Conservation (phyloP, 1,140 invertebrate genomes). For the Pectinophora gossypiella region DNA sequence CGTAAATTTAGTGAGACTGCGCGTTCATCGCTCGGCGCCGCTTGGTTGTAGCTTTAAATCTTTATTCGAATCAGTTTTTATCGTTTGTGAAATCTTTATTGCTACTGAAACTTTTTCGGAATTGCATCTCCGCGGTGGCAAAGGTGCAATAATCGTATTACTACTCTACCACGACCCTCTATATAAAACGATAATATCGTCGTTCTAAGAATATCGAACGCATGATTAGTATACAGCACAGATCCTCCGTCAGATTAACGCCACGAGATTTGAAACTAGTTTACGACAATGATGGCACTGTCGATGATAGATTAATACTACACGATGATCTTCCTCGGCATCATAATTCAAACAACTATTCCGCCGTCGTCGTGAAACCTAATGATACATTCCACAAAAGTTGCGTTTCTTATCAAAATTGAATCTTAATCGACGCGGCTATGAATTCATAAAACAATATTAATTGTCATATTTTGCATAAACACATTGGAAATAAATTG, state of each 20-base stretch:
- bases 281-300: conserved; percentile 4
- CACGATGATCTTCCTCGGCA: conserved; percentile 8
- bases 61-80: too few species aligned
- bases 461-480: conserved; percentile 61
- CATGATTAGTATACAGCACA: background rate
- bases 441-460: conserved; percentile 59
- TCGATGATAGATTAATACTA: conserved; percentile 2
- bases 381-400: conserved; percentile 47
- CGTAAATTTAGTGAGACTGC: too few species aligned
- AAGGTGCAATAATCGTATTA: too few species aligned
- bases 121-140: too few species aligned
- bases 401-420: conserved; percentile 52
- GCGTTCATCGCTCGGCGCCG: too few species aligned
- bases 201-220: background rate
- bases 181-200: too few species aligned
- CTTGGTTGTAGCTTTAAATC: too few species aligned
- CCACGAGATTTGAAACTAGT: background rate
- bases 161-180: too few species aligned
- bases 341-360: conserved; percentile 32
- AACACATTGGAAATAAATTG: conserved; percentile 52
- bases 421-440: conserved; percentile 55
- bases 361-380: conserved; percentile 26
- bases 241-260: background rate
- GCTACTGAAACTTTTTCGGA: too few species aligned
- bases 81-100: too few species aligned